Base-by-base conservation (phyloP, 2,888 invertebrate genomes). In the Strigamia transsilvanica region DNA sequence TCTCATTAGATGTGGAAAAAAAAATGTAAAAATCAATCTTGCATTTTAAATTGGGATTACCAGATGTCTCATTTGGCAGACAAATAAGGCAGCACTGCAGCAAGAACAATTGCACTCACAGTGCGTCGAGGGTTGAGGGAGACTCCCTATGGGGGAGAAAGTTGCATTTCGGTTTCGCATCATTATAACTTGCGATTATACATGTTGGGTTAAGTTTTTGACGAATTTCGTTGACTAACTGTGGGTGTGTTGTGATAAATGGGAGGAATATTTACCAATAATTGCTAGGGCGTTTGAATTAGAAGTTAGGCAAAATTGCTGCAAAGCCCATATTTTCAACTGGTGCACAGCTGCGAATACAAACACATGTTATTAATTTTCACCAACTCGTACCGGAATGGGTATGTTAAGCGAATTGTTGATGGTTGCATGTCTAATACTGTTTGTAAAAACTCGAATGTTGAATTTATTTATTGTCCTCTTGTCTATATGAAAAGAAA, bases 341-440 rank as follows among this genome's bases (percentile, higher is more conserved):
- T 73, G 32, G 73, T 73, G 73, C 73, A 23, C 73, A 73, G 73
- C 73, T 73, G 73, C 32, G 73, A 73, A 73, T 73, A 73, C 73
- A 73, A 73, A 73, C 73, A 73, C 32, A 32, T 73, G 73, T 73
- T 73, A 73, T 73, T 73, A 73, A 73, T 73, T 73, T 73, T 73
- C 73, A 32, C 23, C 73, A 73, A 73, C 73, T 73, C 32, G 32
- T 32, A 73, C 7, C 1, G 73, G n/a, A 18, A 73, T 73, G 73
- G 73, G 73, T 73, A 73, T 73, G 73, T 73, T 73, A 73, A 66
- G 66, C 32, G 73, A 73, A 73, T 73, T 32, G 32, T 32, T 32
- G 73, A 73, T 73, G 73, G 27, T 15, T 7, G 56, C 56, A 18
- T 18, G 56, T 56, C 18, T 56, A 56, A 56, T 56, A 56, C n/a